Conservation (phyloP, 2,888 invertebrate species). For the Tetramorium bicarinatum region DNA sequence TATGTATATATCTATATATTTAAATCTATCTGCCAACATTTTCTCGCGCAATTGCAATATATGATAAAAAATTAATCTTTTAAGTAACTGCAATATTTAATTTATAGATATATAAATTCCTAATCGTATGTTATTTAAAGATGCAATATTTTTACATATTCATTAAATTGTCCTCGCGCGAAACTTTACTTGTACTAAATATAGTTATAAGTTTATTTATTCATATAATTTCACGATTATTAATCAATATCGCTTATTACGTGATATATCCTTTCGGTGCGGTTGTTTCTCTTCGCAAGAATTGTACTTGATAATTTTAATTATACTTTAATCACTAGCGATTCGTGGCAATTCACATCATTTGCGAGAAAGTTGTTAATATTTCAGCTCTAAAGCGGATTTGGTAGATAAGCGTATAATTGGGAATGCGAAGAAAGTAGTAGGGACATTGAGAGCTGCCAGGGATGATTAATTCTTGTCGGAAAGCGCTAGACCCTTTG, state of each 20-base stretch:
- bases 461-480: conserved; percentile 82
- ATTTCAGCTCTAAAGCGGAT: conserved; percentile 73
- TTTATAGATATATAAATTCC: background rate
- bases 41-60: background rate
- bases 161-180: background rate
- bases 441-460: conserved; percentile 81
- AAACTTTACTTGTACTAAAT: background rate
- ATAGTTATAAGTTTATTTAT: background rate
- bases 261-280: background rate
- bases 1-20: background rate
- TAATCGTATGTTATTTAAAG: background rate
- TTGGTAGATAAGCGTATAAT: conserved; percentile 79
- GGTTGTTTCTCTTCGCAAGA: too few relatives aligned
- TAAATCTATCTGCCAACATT: background rate
- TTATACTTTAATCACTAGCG: conserved; percentile 8
- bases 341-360: conserved; percentile 36
- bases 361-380: conserved; percentile 62
- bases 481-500: conserved; percentile 81
- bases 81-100: background rate
- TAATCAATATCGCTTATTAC: background rate
- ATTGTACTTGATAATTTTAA: conserved; percentile 19
- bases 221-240: conserved; percentile 14
- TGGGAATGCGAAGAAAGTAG: conserved; percentile 82
- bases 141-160: background rate
- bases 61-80: background rate